Base-by-base conservation (phyloP, 2,888 invertebrate genomes). In the Cloeon dipterum region DNA sequence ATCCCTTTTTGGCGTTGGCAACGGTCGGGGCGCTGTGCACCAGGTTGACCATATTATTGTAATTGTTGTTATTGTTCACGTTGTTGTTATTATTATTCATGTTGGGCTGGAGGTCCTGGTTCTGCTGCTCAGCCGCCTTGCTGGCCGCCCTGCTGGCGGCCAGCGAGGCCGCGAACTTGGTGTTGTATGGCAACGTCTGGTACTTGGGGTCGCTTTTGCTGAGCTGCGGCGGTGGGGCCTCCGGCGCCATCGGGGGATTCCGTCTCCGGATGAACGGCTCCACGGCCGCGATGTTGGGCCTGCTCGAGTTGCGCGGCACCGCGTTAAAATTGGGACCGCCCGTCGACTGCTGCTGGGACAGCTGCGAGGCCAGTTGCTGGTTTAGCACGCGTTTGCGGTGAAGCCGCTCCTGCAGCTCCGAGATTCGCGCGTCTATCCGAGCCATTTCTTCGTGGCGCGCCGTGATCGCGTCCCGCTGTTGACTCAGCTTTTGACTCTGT, bases 391-490 rank as follows among this genome's bases (percentile, higher is more conserved):
- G 68, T 55, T 89, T 89, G 46, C 86, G 69, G 50, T 89, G 79
- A 47, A 94, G 61, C 36, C 93, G 66, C 47, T 85, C 83, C 56
- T 93, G 91, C 36, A 94, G 66, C 55, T 94, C 91, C 29, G 85
- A 82, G 51, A 94, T 93, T 48, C 89, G 66, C 48, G 83, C 74
- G 62, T 94, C 93, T 52, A 93, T 86, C 48, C 79, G 75, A 39
- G 79, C 69, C 66, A 91, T 75, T 60, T 94, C 91, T 45, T 86
- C 85, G 53, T 89, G 86, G 35, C 85, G 65, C 47, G 83, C 81
- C 38, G 78, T 77, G 48, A 93, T 61, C 32, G 85, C 78, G 49
- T 89, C 82, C 42, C 85, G 66, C 58, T 93, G 91, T 47, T 82
- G 77, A 44, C 79, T 77, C 47, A 94, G 67, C 48, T 88, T 71